phyloP scores from a whole-genome alignment of 2,888 invertebrate species.

The Mesochorus sp. region DNA sequence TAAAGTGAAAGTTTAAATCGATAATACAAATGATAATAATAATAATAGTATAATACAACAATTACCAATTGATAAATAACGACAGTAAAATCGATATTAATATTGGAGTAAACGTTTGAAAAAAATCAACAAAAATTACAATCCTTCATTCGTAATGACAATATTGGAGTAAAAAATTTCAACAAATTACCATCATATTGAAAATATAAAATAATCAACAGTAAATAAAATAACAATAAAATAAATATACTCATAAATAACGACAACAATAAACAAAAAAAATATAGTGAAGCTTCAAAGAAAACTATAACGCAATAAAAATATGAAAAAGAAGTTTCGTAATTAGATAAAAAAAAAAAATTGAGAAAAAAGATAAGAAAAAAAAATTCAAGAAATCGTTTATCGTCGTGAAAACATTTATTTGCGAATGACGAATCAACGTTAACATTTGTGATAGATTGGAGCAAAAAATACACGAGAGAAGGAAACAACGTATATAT shows the following conservation, averaged over 20 bases:
- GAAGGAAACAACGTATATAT: conserved; percentile 78
- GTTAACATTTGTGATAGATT: background rate
- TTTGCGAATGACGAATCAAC: too few relatives aligned
- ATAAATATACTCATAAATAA: background rate
- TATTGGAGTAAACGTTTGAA: too few relatives aligned
- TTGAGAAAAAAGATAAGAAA: background rate
- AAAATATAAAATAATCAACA: too few relatives aligned
- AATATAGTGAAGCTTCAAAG: background rate
- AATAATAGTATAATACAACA: background rate
- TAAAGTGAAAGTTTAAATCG: background rate
- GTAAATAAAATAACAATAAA: background rate
- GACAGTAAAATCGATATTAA: too few relatives aligned
- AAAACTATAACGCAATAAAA: background rate
- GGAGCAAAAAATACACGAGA: background rate
- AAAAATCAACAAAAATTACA: too few relatives aligned
- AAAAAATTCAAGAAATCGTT: background rate
- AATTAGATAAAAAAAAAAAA: background rate
- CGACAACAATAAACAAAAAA: background rate
- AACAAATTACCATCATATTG: too few relatives aligned
- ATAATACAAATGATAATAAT: background rate
- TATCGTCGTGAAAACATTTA: background rate
- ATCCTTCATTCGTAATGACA: too few relatives aligned
- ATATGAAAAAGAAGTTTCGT: background rate
- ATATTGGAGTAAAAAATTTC: too few relatives aligned
- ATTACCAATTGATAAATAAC: too few relatives aligned